A percentile compares a stretch with the other conserved stretches of the same genome.
These are phyloP conservation scores for Oryzias melastigma DNA, from an alignment of 2,113 vertebrate genomes.

Conservation along the genomic window DNA sequence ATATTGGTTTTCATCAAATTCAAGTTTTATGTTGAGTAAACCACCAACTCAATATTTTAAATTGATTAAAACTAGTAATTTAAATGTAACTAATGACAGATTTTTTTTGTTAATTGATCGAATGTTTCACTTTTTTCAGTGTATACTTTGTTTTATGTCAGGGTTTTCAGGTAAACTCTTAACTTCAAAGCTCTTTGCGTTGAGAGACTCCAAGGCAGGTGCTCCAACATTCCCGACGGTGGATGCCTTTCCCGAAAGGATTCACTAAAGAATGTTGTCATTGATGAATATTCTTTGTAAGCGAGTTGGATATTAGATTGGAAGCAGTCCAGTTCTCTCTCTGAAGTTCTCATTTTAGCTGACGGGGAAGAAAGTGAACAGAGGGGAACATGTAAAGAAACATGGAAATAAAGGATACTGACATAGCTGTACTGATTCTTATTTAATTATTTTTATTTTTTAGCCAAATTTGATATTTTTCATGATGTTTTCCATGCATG, in stretches of 20 bases:
- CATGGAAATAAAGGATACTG: background rate
- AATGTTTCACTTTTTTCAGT: too few relatives aligned
- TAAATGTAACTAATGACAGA: too few relatives aligned
- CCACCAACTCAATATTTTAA: too few relatives aligned
- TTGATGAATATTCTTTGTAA: constrained; percentile 36
- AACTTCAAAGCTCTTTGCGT: constrained; percentile 22
- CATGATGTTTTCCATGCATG: too few relatives aligned
- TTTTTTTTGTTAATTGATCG: too few relatives aligned
- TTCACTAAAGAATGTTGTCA: constrained; percentile 29
- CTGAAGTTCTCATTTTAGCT: constrained; percentile 6
- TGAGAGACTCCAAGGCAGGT: background rate
- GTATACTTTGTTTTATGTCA: constrained; percentile 29
- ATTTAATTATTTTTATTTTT: too few relatives aligned
- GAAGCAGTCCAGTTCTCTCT: constrained; percentile 11
- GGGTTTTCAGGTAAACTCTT: constrained; percentile 44
- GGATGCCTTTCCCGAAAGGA: constrained; percentile 21
- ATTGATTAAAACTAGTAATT: too few relatives aligned
- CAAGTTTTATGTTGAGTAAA: too few relatives aligned
- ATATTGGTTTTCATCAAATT: too few relatives aligned
- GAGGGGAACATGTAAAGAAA: constrained; percentile 3
- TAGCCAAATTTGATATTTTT: too few relatives aligned
- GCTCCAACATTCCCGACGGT: constrained; percentile 1
- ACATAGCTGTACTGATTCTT: too few relatives aligned
- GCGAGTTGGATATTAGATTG: constrained; percentile 20
- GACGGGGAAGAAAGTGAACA: background rate